These are phyloP conservation scores for Bembecia ichneumoniformis DNA, from an alignment of 2,888 invertebrate species.

Conservation along the genomic window DNA sequence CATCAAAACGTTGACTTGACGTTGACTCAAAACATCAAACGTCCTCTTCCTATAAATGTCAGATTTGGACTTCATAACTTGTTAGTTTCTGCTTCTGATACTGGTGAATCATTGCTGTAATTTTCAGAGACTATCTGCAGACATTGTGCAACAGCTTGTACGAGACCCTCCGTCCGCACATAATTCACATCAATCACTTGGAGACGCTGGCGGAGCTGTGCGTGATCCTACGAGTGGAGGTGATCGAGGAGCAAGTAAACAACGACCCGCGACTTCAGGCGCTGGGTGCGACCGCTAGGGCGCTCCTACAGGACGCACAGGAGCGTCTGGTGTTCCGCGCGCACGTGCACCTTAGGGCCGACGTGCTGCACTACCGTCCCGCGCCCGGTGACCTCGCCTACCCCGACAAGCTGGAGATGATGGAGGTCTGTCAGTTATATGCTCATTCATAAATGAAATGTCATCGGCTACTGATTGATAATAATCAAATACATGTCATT, in stretches of 20 bases:
- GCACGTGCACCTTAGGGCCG: slow-evolving; percentile 92
- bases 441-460: no score
- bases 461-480: no score
- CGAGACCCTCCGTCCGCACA: slow-evolving; percentile 91
- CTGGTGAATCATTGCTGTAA: neutral
- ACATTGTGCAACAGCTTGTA: slow-evolving; percentile 90
- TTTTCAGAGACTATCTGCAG: slow-evolving; percentile 82
- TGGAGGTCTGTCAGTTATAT: slow-evolving; percentile 77
- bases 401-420: slow-evolving; percentile 97
- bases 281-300: slow-evolving; percentile 83
- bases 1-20: no score
- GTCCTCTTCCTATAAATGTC: no score
- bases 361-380: slow-evolving; percentile 89
- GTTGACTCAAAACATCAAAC: no score
- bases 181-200: slow-evolving; percentile 96
- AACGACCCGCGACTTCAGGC: slow-evolving; percentile 84
- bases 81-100: no score
- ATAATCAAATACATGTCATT: no score
- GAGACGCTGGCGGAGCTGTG: slow-evolving; percentile 98
- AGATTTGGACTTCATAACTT: no score
- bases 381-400: slow-evolving; percentile 97
- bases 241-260: slow-evolving; percentile 91
- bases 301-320: slow-evolving; percentile 93
- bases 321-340: slow-evolving; percentile 96
- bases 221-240: slow-evolving; percentile 90